Evolutionary conservation across 2,888 invertebrate species (phyloP).

Genomic region (Malachius bipustulatus): DNA sequence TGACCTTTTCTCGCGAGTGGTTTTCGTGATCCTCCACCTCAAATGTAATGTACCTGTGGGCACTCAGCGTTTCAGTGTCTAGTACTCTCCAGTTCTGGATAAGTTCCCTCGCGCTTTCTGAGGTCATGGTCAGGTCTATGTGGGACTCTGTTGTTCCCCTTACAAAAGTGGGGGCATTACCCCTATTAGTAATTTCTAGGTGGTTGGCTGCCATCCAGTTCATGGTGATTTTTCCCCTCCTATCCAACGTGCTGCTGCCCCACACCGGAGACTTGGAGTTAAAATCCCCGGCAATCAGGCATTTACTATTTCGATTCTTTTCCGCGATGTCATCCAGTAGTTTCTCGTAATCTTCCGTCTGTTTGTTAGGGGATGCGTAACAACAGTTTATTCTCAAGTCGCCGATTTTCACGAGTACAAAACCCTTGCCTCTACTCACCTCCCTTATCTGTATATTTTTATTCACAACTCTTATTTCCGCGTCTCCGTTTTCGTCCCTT

Average conservation of each 20-base stretch:
- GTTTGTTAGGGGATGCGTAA: too few relatives aligned
- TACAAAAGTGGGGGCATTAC: constrained; percentile 1
- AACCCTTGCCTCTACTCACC: too few relatives aligned
- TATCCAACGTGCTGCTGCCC: constrained; percentile 3
- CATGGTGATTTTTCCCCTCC: constrained; percentile 2
- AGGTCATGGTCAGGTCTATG: constrained; percentile 8
- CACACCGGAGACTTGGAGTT: neutral
- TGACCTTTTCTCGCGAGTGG: too few relatives aligned
- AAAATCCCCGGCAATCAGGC: too few relatives aligned
- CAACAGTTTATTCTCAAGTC: too few relatives aligned
- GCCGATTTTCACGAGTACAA: too few relatives aligned
- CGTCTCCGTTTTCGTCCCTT: constrained; percentile 1
- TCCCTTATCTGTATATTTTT: neutral
- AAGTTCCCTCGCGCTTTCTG: neutral
- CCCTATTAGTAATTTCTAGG: neutral
- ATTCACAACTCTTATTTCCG: neutral
- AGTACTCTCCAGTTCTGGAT: constrained; percentile 5
- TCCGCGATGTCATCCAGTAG: neutral
- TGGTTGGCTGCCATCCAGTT: neutral
- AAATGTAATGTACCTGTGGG: constrained; percentile 9
- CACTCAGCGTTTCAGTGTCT: constrained; percentile 6
- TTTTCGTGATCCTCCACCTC: neutral
- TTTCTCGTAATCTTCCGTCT: too few relatives aligned
- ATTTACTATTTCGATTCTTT: neutral
- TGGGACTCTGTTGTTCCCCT: neutral